Evolutionary conservation across 2,888 invertebrate species (phyloP).

Genomic region (Mesorhabditis sp.): DNA sequence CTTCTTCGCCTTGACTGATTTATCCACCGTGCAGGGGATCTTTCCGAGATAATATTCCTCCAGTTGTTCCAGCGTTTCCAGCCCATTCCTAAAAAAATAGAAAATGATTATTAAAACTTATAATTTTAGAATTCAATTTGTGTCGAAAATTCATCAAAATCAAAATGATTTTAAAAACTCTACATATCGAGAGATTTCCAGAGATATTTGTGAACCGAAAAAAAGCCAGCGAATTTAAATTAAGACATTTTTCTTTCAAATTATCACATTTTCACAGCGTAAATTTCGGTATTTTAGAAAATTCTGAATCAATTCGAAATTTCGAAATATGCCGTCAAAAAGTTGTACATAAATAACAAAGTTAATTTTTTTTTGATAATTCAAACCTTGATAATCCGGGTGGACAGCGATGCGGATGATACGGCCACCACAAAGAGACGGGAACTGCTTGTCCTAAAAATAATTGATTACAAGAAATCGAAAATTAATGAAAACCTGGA

Average conservation of each 20-base stretch:
- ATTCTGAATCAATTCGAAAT: conserved; percentile 7
- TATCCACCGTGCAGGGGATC: conserved; percentile 46
- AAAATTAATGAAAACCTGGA: conserved; percentile 30
- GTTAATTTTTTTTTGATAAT: too few species aligned
- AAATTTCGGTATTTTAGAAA: too few species aligned
- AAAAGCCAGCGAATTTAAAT: too few species aligned
- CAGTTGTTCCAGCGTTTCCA: conserved; percentile 75
- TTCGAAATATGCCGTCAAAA: neutral
- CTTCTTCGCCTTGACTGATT: conserved; percentile 17
- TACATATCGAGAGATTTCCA: too few species aligned
- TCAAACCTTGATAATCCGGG: conserved; percentile 78
- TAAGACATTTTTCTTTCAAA: too few species aligned
- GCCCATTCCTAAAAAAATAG: neutral
- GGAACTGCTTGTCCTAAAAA: conserved; percentile 88
- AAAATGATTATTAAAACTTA: too few species aligned
- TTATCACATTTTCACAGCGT: too few species aligned
- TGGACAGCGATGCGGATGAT: conserved; percentile 95
- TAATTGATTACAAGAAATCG: neutral
- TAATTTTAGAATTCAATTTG: too few species aligned
- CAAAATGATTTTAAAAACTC: too few species aligned
- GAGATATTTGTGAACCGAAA: too few species aligned
- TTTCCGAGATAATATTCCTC: conserved; percentile 83
- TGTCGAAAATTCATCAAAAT: too few species aligned
- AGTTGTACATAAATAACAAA: neutral
- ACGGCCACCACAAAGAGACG: conserved; percentile 80